Conservation (phyloP, 2,888 invertebrate species). For the Escarpia spicata region DNA sequence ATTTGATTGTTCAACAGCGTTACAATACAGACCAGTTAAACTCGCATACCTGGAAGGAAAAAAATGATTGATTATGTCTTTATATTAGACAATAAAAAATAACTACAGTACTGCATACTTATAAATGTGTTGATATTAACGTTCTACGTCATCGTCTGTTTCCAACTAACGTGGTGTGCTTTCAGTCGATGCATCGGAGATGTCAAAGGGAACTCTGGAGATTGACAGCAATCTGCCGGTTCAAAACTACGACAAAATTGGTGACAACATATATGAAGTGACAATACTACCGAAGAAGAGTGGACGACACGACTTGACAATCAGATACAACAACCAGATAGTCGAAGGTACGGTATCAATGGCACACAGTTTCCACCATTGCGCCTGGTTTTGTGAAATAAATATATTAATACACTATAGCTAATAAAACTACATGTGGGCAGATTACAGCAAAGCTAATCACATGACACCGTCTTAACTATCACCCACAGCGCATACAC, state of each 20-base stretch:
- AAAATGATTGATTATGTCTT: too few species aligned
- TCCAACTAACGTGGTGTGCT: neutral
- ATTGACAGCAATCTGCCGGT: constrained; percentile 42
- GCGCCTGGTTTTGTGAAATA: neutral
- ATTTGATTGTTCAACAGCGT: too few species aligned
- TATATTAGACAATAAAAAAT: too few species aligned
- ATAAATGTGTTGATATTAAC: neutral
- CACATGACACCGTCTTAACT: too few species aligned
- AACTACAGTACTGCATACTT: neutral
- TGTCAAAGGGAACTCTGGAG: constrained; percentile 36
- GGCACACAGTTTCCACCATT: neutral
- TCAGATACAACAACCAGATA: constrained; percentile 33
- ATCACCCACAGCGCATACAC: neutral
- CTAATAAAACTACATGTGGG: neutral
- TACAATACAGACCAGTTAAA: neutral
- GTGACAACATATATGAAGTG: constrained; percentile 35
- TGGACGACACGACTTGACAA: constrained; percentile 36
- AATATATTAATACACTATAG: neutral
- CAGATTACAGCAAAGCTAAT: too few species aligned
- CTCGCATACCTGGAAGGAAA: too few species aligned
- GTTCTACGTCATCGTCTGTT: neutral
- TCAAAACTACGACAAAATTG: constrained; percentile 32
- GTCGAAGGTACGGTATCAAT: constrained; percentile 33
- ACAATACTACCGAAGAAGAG: constrained; percentile 34
- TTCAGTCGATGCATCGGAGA: constrained; percentile 38